phyloP scores from a whole-genome alignment of 2,113 vertebrate species.

The Orycteropus afer region DNA sequence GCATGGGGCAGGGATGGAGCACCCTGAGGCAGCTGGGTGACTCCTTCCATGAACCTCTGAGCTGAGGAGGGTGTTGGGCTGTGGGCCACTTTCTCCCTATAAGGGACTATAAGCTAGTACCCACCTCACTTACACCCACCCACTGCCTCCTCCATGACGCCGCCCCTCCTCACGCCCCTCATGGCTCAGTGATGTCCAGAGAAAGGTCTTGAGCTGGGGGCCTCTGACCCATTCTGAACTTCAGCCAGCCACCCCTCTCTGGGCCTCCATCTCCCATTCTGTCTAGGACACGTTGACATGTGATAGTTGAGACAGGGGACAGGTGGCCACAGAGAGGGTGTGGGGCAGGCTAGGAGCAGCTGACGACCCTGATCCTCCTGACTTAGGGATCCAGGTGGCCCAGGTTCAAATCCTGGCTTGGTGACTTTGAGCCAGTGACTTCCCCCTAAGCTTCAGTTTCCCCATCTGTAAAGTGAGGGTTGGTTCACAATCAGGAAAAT shows the following conservation, averaged over 20 bases:
- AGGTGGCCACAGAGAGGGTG: too few species aligned
- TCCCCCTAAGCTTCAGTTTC: not conserved
- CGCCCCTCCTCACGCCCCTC: not conserved
- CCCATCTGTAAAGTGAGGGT: not conserved
- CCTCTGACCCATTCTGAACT: not conserved
- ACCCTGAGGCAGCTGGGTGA: not conserved
- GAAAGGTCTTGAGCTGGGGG: not conserved
- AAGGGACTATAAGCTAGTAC: not conserved
- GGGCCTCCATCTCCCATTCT: not conserved
- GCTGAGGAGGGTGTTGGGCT: not conserved
- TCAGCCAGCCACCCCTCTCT: not conserved
- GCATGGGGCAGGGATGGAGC: rapidly evolving
- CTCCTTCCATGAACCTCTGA: not conserved
- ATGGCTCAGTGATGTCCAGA: not conserved
- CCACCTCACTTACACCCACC: not conserved
- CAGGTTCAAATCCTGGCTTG: not conserved
- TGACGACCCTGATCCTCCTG: too few species aligned
- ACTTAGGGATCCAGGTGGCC: not conserved
- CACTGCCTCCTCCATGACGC: not conserved
- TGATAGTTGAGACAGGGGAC: not conserved
- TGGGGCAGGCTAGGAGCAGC: not conserved
- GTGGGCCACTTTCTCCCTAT: not conserved
- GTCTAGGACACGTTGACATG: not conserved
- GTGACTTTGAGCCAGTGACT: not conserved
- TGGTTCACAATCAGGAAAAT: not conserved